Evolutionary conservation across 2,888 invertebrate genomes (phyloP), one percentile per base, ranked within the genome.

Genomic region (Hydroisotoma schaefferi): DNA sequence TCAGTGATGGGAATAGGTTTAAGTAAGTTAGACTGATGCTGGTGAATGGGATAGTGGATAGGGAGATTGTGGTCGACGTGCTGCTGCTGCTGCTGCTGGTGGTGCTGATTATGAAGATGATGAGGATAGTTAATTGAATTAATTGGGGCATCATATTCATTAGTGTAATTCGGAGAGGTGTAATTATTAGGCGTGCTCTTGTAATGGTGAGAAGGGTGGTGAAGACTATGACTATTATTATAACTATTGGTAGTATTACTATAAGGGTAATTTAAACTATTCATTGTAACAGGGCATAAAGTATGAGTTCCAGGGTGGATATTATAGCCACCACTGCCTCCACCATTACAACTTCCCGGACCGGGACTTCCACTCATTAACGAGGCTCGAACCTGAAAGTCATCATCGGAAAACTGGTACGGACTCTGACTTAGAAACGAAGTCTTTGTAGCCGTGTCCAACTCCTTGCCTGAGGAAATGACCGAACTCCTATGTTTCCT

Each of bases 1-100:
- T 70, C 71, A 22, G 70, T 70, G 33, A 72, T 69, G 8, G 70
- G 71, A 44, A 72, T 72, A 23, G 70, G 69, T 59, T 69, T 72
- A 12, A 63, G 59, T 18, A 40, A 15, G n/a, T 40, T 40, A 51
- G 60, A 55, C 29, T 59, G 62, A 54, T 66, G 65, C 49, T 59
- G 59, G 44, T 66, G 66, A 26, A 66, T 52, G 40, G 66, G 62
- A 47, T 63, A 66, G 54, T 66, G 66, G 59, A 66, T 66, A 48
- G 66, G 66, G 18, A 66, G 58, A 54, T 63, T 63, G 56, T 63
- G 60, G 61, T 66, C 61, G 29, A 56, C 55, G 8, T 40, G 40
- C 15, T 40, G 40, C 5, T 40, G 40, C 22, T 60, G 63, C 48
- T 55, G 54, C 22, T 60, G 63, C 48, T 55, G 54, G 37, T 64